phyloP scores from a whole-genome alignment of 2,113 vertebrate genomes.

The Scomber colias region DNA sequence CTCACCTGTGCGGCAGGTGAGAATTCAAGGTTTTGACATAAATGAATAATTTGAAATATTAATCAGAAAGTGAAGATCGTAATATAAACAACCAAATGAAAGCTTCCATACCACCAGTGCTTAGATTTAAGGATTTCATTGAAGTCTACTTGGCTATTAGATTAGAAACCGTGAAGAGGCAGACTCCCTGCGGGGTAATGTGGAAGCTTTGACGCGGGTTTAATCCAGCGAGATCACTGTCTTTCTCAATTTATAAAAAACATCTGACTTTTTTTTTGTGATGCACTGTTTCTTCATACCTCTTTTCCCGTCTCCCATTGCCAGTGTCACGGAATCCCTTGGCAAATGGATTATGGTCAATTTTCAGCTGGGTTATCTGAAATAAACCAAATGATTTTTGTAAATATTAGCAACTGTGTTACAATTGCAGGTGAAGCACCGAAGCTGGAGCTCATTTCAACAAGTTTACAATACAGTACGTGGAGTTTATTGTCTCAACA shows the following conservation, averaged over 20 bases:
- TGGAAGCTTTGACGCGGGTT: slow-evolving; percentile 24
- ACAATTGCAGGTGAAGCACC: too few species aligned
- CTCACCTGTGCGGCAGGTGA: neutral
- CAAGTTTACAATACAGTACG: neutral
- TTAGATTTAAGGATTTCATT: neutral
- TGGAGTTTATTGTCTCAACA: neutral
- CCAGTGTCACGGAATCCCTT: slow-evolving; percentile 99
- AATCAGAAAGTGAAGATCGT: neutral
- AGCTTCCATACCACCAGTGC: neutral
- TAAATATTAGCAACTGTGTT: neutral
- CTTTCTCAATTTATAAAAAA: slow-evolving; percentile 4
- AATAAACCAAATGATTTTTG: slow-evolving; percentile 36
- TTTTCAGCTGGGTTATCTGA: slow-evolving; percentile 99
- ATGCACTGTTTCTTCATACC: slow-evolving; percentile 84
- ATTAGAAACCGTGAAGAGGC: slow-evolving; percentile 30
- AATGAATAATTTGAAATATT: neutral
- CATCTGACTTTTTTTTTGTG: neutral
- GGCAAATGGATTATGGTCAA: slow-evolving; percentile 98
- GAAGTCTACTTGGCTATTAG: slow-evolving; percentile 2
- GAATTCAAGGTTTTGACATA: neutral
- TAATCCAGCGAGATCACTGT: slow-evolving; percentile 50
- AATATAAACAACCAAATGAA: neutral
- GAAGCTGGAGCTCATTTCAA: neutral
- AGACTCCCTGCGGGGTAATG: slow-evolving; percentile 48
- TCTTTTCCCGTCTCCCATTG: slow-evolving; percentile 97